Evolutionary conservation across 2,113 vertebrate species (phyloP), one percentile per base, ranked within the genome.

Genomic region (Carassius auratus): DNA sequence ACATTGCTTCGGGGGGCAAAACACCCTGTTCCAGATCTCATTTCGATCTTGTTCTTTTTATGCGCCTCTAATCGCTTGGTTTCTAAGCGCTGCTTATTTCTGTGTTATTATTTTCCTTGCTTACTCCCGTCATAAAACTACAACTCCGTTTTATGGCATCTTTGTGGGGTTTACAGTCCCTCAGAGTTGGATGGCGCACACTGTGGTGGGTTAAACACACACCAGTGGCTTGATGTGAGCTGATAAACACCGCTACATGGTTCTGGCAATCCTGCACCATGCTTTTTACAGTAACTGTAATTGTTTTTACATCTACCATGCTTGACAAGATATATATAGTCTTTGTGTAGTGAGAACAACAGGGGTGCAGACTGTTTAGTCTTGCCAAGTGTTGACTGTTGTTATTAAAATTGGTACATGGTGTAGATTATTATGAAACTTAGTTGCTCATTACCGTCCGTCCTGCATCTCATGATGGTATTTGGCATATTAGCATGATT

Each of bases 1-100:
- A 61, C 14, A 5, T 50, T 81, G 78, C 69, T 86, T 73, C 10
- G 12, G 79, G 79, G 57, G 45, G 33, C 61, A 64, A 68, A 78
- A 50, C 19, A 19, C 55, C 19, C 17, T 55, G 30, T 74, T 71
- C 64, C 3, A 15, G 26, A 38, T 33, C 9, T 38, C 55, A 15
- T 68, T 48, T 26, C 73, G 3, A 14, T 21, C 23, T 74, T 26
- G 55, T 62, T 64, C 12, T 62, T 64, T 23, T 21, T 23, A 36
- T 23, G 17, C 55, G 0, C 14, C 5, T 73, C 21, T 83, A 73
- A 57, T 83, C 19, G 6, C 48, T 73, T 2, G 80, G 77, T 80
- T 80, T 80, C 21, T 15, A 13, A 23, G 57, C 1, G 3, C 21
- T 1, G 21, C 36, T 42, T 64, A 62, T 23, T 79, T 61, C 14